Conservation (phyloP, 2,888 invertebrate species). For the Brenthis daphne region DNA sequence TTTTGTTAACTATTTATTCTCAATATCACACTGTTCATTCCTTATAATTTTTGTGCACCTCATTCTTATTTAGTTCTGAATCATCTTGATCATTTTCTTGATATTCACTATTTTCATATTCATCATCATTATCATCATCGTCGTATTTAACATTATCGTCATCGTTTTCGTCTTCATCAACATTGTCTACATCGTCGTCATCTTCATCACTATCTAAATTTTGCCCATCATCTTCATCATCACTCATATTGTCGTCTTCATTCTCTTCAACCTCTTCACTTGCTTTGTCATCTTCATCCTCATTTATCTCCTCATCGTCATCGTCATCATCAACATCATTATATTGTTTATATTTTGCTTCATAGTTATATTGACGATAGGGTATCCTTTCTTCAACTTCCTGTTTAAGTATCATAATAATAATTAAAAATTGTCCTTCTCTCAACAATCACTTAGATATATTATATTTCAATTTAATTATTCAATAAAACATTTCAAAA, state of each 20-base stretch:
- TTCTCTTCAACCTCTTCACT: slow-evolving; percentile 48
- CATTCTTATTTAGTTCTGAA: slow-evolving; percentile 41
- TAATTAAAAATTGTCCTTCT: not conserved
- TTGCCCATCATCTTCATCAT: slow-evolving; percentile 37
- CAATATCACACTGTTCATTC: slow-evolving; percentile 48
- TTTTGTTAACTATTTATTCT: slow-evolving; percentile 30
- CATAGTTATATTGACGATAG: slow-evolving; percentile 42
- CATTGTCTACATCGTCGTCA: slow-evolving; percentile 45
- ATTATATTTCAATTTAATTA: too few species aligned
- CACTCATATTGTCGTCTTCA: slow-evolving; percentile 45
- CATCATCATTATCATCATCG: slow-evolving; percentile 43
- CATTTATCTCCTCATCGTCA: slow-evolving; percentile 47
- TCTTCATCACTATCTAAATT: slow-evolving; percentile 46
- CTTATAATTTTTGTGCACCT: slow-evolving; percentile 53
- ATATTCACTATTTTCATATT: slow-evolving; percentile 46
- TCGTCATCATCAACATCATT: slow-evolving; percentile 48
- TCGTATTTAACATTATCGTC: slow-evolving; percentile 46
- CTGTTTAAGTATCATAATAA: slow-evolving; percentile 24
- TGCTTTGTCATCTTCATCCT: slow-evolving; percentile 47
- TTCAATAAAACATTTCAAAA: too few species aligned
- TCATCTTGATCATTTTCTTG: slow-evolving; percentile 48
- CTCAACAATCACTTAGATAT: too few species aligned
- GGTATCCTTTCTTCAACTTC: slow-evolving; percentile 25
- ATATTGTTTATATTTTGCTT: slow-evolving; percentile 44
- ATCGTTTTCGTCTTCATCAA: slow-evolving; percentile 46